Evolutionary conservation across 2,797 vertebrate genomes (phyloP), one percentile per base, ranked within the genome.

Genomic region (Salmo trutta): DNA sequence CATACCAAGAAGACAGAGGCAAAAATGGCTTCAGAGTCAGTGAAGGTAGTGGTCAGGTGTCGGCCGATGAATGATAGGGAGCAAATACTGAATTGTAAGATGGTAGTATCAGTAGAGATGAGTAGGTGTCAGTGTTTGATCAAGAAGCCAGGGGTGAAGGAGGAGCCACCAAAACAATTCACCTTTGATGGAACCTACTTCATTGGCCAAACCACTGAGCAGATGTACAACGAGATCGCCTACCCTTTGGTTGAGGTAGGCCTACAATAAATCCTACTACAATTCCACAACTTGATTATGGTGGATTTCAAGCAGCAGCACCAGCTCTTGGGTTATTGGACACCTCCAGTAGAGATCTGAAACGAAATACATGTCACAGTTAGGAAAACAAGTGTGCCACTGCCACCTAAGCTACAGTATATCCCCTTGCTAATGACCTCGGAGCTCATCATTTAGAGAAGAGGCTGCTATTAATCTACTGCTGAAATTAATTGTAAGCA

Each of bases 211-310:
- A 91, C 85, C 86, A 97, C 96, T 0, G 95, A 98, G 87, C 94
- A 96, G 92, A 94, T 97, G 92, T 97, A 98, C 93, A 97, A 95
- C 0, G 96, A 98, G 82, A 94, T 96, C 0, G 94, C 96, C 17
- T 96, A 95, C 82, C 94, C 93, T 0, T 83, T 97, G 17, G 95
- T 98, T 62, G 96, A 98, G 96, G 96, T 97, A 84, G 93, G 89
- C 27, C 79, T 8, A 62, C 59, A 10, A 21, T 62, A 62, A 62
- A 62, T 62, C 59, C 59, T 62, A 62, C 17, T n/a, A 19, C 5
- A 56, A n/a, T 56, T n/a, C 10, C 41, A 47, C 41, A 47, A 47
- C 41, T 54, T 54, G 53, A 6, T 54, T 54, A n/a, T 69, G 67
- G 14, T 51, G 68, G 33, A 41, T 21, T 16, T 16, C 68, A 10